Evolutionary conservation across 2,113 vertebrate species (phyloP).

Genomic region (Eubucco bourcierii): DNA sequence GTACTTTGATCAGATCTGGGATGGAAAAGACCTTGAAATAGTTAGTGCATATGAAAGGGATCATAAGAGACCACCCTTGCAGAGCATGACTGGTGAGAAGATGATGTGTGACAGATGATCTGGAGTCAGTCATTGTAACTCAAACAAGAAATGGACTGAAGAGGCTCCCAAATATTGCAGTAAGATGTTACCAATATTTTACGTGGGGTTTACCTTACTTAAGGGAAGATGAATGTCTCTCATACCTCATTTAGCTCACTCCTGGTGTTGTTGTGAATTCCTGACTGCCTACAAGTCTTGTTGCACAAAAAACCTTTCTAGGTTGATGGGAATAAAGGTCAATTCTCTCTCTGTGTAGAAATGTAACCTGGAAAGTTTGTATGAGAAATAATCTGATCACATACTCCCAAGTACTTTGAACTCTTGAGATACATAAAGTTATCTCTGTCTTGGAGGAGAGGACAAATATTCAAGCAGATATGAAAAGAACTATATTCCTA

Average conservation of each 20-base stretch:
- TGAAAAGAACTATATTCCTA: rapidly evolving
- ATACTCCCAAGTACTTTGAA: not conserved
- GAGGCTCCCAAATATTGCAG: not conserved
- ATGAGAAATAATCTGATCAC: not conserved
- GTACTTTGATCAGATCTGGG: constrained; percentile 1
- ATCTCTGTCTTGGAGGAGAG: not conserved
- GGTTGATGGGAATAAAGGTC: not conserved
- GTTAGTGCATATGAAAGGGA: constrained; percentile 11
- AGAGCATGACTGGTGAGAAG: not conserved
- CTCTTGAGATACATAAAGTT: not conserved
- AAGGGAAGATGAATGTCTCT: not conserved
- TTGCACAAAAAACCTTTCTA: not conserved
- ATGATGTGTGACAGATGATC: not conserved
- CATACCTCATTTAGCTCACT: not conserved
- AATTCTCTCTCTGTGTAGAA: not conserved
- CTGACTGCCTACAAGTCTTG: not conserved
- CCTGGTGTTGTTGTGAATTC: not conserved
- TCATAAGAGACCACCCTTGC: not conserved
- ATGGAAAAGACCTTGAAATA: constrained; percentile 15
- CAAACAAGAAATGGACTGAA: not conserved
- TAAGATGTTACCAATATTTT: not conserved
- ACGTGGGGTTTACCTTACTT: not conserved
- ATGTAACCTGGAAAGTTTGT: not conserved
- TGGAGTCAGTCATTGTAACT: not conserved
- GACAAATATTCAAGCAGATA: not conserved